phyloP scores from a whole-genome alignment of 2,113 vertebrate species.

The Pyxicephalus adspersus region DNA sequence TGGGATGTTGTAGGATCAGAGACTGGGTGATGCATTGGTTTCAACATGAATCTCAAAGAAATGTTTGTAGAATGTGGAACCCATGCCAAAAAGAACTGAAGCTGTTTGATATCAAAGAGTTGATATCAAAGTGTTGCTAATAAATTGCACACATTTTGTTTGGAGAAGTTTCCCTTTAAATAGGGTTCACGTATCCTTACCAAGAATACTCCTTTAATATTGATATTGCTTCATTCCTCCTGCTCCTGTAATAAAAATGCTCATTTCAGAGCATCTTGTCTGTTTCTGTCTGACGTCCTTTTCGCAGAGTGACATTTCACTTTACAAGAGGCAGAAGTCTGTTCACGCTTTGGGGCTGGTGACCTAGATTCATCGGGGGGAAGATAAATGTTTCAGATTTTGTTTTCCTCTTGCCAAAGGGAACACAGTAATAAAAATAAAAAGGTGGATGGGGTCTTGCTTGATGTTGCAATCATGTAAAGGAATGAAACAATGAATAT shows the following conservation, averaged over 20 bases:
- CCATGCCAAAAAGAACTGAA: too few relatives aligned
- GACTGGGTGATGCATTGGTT: too few relatives aligned
- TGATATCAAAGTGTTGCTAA: too few relatives aligned
- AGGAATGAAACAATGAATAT: constrained; percentile 18
- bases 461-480: constrained; percentile 28
- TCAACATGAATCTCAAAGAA: too few relatives aligned
- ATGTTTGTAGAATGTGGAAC: too few relatives aligned
- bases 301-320: constrained; percentile 9
- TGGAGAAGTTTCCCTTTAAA: too few relatives aligned
- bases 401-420: constrained; percentile 22
- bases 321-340: constrained; percentile 15
- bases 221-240: neutral
- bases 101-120: too few relatives aligned
- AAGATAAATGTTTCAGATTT: constrained; percentile 26
- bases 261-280: neutral
- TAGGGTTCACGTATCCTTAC: too few relatives aligned
- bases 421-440: constrained; percentile 19
- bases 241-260: neutral
- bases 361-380: constrained; percentile 33
- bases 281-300: neutral
- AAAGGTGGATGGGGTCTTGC: neutral
- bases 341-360: constrained; percentile 28
- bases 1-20: too few relatives aligned
- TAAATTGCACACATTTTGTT: too few relatives aligned
- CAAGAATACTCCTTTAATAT: too few relatives aligned